These are phyloP conservation scores for Dryobotodes eremita DNA, from an alignment of 2,888 invertebrate species.

Conservation along the genomic window DNA sequence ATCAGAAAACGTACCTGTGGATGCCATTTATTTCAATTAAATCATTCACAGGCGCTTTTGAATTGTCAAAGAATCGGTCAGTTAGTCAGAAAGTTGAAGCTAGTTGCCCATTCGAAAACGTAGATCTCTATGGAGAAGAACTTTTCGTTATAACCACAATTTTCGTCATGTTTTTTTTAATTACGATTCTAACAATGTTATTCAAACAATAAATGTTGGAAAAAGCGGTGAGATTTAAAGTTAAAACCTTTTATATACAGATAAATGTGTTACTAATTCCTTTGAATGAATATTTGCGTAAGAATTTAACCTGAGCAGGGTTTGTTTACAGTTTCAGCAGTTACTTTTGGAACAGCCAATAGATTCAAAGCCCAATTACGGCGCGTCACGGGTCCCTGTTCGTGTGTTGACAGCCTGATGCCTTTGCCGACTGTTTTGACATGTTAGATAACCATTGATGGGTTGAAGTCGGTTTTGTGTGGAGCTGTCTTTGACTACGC, in stretches of 20 bases:
- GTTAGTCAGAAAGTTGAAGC: too few species aligned
- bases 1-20: too few species aligned
- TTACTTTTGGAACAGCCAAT: neutral
- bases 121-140: too few species aligned
- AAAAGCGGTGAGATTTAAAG: neutral
- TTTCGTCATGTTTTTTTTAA: neutral
- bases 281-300: neutral
- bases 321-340: neutral
- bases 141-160: neutral
- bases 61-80: too few species aligned
- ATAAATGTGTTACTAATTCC: neutral
- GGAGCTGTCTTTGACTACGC: slow-evolving; percentile 11
- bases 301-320: neutral
- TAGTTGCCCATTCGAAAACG: too few species aligned
- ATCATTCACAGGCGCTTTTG: too few species aligned
- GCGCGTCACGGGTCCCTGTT: slow-evolving; percentile 41
- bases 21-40: too few species aligned
- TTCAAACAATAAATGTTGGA: neutral
- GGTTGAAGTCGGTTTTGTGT: neutral
- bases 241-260: neutral
- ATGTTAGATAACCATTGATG: slow-evolving; percentile 40
- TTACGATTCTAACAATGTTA: neutral
- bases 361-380: slow-evolving; percentile 59
- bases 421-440: slow-evolving; percentile 24
- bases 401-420: slow-evolving; percentile 42